Base-by-base conservation (phyloP, 2,888 invertebrate species). In the Acanthosepion esculentum region DNA sequence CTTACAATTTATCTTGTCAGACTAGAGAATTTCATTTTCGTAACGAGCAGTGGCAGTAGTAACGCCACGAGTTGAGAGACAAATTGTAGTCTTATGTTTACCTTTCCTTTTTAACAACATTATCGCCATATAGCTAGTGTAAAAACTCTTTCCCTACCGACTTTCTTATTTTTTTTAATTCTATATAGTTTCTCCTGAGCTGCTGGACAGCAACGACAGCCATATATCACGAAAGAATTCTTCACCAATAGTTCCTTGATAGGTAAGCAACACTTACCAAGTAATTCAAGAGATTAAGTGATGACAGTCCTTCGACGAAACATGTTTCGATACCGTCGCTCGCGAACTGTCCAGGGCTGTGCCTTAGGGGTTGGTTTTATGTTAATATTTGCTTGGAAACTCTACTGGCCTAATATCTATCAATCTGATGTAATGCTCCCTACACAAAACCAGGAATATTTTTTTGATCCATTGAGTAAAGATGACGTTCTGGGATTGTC, bases 361-460 rank as follows among this genome's bases (percentile, higher is more conserved):
- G 78, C 78, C 78, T 78, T 78, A 33, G 78, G n/a, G n/a, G n/a
- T 78, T 78, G 78, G 78, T n/a, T 78, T 78, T 78, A 78, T 78
- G 78, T 78, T 78, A 78, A n/a, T 78, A 78, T 78, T 78, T 78
- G 78, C 78, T 12, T 78, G 78, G 78, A 78, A 78, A 78, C 78
- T 78, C 12, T 78, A 78, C n/a, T 78, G 78, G 78, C 78, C 78
- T 33, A n/a, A 15, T 78, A 12, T 18, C 33, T 78, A n/a, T 10
- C 78, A 33, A 78, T 15, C 78, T n/a, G 78, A 78, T 78, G 78
- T n/a, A 78, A 78, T 33, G n/a, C 10, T 78, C 10, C 33, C 33
- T 12, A 5, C 33, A n/a, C 78, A n/a, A 78, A 78, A 78, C n/a
- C n/a, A 78, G 78, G n/a, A 78, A 78, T 78, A n/a, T 78, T 33